These are phyloP conservation scores for Noctua pronuba DNA, from an alignment of 2,888 invertebrate genomes.

Conservation along the genomic window DNA sequence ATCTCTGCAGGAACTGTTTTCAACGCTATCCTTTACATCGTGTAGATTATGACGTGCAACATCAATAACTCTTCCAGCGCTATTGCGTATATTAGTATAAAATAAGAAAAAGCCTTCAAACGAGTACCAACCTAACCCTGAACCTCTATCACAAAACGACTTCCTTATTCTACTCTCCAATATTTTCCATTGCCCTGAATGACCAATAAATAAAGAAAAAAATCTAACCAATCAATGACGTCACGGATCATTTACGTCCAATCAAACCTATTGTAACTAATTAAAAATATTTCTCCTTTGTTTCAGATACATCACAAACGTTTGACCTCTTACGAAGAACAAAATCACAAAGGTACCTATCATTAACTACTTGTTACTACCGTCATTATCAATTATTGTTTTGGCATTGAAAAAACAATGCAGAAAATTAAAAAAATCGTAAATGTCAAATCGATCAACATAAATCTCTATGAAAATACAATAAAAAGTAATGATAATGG, in stretches of 20 bases:
- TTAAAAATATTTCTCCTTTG: conserved; percentile 68
- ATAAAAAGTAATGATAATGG: conserved; percentile 72
- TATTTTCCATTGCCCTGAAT: background rate
- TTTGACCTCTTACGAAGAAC: conserved; percentile 80
- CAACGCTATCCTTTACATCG: background rate
- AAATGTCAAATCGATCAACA: conserved; percentile 73
- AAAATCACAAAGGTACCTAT: conserved; percentile 84
- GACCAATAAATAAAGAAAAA: conserved; percentile 10
- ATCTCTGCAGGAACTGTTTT: background rate
- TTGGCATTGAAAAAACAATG: conserved; percentile 69
- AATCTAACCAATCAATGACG: conserved; percentile 1
- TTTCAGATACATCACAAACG: conserved; percentile 84
- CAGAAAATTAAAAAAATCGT: conserved; percentile 65
- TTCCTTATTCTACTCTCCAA: conserved; percentile 7
- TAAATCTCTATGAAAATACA: conserved; percentile 75
- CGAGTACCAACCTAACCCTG: background rate
- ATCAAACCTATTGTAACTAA: conserved; percentile 56
- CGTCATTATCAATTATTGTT: conserved; percentile 65
- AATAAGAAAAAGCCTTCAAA: background rate
- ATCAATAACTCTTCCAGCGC: background rate
- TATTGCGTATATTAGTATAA: background rate
- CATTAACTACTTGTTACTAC: conserved; percentile 51
- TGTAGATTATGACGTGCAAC: background rate
- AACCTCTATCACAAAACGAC: background rate
- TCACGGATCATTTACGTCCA: conserved; percentile 34